Evolutionary conservation across 2,888 invertebrate genomes (phyloP).

Genomic region (Dione juno): DNA sequence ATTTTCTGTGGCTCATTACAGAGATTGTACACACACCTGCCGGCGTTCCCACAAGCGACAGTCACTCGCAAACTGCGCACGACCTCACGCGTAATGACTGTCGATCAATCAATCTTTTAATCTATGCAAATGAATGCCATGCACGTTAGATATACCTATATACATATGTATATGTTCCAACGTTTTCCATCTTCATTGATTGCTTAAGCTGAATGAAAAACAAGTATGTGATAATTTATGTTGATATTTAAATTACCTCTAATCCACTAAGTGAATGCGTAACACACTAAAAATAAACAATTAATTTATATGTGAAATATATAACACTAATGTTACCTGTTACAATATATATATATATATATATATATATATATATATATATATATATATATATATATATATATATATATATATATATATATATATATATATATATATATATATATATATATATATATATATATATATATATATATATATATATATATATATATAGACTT

Average conservation of each 20-base stretch:
- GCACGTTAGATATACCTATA: constrained; percentile 28
- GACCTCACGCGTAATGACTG: constrained; percentile 43
- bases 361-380: too few species aligned
- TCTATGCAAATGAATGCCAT: constrained; percentile 42
- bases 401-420: too few species aligned
- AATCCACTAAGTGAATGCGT: constrained; percentile 1
- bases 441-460: too few species aligned
- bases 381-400: too few species aligned
- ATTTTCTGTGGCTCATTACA: constrained; percentile 24
- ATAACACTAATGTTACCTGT: background rate
- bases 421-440: too few species aligned
- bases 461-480: too few species aligned
- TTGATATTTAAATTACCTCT: background rate
- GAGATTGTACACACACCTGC: constrained; percentile 60
- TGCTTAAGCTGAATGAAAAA: constrained; percentile 38
- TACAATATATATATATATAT: too few species aligned
- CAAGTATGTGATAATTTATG: background rate
- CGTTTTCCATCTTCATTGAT: constrained; percentile 40
- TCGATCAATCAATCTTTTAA: constrained; percentile 43
- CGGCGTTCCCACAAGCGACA: constrained; percentile 64
- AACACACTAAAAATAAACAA: background rate
- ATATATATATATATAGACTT: too few species aligned
- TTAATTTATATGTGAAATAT: background rate
- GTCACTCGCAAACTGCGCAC: constrained; percentile 27
- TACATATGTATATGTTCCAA: constrained; percentile 32